Evolutionary conservation across 2,797 vertebrate species (phyloP).

Genomic region (Pangasius macronema): DNA sequence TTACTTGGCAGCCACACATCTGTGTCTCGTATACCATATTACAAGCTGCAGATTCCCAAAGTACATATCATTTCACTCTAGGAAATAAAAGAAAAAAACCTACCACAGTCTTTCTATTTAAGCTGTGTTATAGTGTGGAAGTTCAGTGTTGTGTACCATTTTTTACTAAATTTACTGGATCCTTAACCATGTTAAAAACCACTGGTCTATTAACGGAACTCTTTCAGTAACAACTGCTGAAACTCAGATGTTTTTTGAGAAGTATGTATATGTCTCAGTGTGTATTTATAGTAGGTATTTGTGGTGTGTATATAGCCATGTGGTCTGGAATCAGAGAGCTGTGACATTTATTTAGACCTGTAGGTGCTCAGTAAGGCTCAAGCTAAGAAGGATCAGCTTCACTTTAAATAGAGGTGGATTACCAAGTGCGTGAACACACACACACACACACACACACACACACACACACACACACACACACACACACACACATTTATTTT

Average conservation of each 20-base stretch:
- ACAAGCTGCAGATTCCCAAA: background rate
- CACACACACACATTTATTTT: background rate
- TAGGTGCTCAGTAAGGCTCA: slow-evolving; percentile 27
- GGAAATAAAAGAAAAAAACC: background rate
- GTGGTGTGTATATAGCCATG: slow-evolving; percentile 11
- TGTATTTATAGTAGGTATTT: slow-evolving; percentile 34
- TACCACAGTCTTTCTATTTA: background rate
- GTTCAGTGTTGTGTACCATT: background rate
- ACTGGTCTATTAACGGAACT: background rate
- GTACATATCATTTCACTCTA: background rate
- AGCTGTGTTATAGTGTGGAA: background rate
- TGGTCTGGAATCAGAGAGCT: slow-evolving; percentile 19
- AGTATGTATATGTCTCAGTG: background rate
- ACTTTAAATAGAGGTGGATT: slow-evolving; percentile 78
- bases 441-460: background rate
- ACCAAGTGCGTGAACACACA: slow-evolving; percentile 43
- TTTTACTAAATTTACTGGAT: background rate
- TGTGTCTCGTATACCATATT: background rate
- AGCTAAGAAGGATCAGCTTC: slow-evolving; percentile 66
- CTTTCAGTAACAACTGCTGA: background rate
- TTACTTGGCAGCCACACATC: background rate
- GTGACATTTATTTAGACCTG: slow-evolving; percentile 38
- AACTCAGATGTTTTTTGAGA: too few relatives aligned
- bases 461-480: background rate
- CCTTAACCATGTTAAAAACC: background rate